Conservation (phyloP, 1,140 invertebrate genomes). For the Dendroctonus valens region DNA sequence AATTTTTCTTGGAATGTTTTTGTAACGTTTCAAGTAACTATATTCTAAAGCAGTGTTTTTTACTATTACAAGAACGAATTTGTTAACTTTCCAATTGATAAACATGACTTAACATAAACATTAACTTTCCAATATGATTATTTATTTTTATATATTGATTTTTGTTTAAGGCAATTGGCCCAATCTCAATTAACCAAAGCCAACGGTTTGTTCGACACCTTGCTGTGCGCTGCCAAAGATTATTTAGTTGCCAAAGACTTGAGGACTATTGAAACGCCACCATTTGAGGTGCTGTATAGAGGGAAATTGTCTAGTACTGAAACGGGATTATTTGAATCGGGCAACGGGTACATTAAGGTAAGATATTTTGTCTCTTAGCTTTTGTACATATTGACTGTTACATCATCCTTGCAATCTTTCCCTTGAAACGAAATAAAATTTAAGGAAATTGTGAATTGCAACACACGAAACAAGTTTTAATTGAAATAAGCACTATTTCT, state of each 20-base stretch:
- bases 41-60: background rate
- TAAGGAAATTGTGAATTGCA: too few relatives aligned
- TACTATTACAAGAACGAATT: background rate
- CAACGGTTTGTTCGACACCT: conserved; percentile 39
- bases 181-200: conserved; percentile 34
- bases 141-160: background rate
- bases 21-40: background rate
- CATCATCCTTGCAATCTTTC: too few relatives aligned
- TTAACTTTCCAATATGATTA: too few relatives aligned
- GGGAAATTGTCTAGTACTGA: conserved; percentile 37
- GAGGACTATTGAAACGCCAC: conserved; percentile 35
- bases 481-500: too few relatives aligned
- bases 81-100: background rate
- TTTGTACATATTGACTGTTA: too few relatives aligned
- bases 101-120: too few relatives aligned
- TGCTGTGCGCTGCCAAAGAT: conserved; percentile 42
- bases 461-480: too few relatives aligned
- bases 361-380: background rate
- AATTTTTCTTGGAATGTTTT: background rate
- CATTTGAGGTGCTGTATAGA: conserved; percentile 38
- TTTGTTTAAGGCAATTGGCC: conserved; percentile 33
- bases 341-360: conserved; percentile 31
- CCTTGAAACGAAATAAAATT: too few relatives aligned
- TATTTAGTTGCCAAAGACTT: conserved; percentile 38
- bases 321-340: conserved; percentile 37